A percentile compares a stretch with the other conserved stretches of the same genome.
These are phyloP conservation scores for Bombus superbus DNA, from an alignment of 1,140 invertebrate species.

Conservation along the genomic window DNA sequence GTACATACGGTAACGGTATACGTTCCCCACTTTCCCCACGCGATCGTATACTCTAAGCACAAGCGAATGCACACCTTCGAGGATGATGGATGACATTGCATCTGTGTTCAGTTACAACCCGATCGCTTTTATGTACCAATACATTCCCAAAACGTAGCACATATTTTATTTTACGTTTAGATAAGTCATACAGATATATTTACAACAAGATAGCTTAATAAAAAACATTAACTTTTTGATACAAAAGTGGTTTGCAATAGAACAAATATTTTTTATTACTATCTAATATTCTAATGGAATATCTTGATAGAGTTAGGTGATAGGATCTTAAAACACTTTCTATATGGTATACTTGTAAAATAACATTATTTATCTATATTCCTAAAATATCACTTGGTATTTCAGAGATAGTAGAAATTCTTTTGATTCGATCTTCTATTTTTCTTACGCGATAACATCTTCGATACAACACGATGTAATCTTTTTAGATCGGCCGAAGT, in stretches of 20 bases:
- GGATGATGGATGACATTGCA: constrained; percentile 53
- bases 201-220: background rate
- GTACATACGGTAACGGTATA: constrained; percentile 54
- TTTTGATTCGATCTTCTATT: background rate
- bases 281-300: no score
- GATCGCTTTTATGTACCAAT: constrained; percentile 47
- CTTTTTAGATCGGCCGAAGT: constrained; percentile 48
- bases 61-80: constrained; percentile 35
- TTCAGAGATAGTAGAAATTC: background rate
- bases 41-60: constrained; percentile 29
- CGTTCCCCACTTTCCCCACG: background rate
- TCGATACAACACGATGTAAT: constrained; percentile 5
- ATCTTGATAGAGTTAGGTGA: no score
- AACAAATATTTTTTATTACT: no score
- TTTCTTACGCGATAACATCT: background rate
- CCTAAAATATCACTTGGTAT: background rate
- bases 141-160: background rate
- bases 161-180: no score
- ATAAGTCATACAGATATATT: background rate
- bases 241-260: no score
- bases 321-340: background rate
- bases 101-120: constrained; percentile 27
- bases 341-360: background rate
- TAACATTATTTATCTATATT: background rate
- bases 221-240: no score